These are phyloP conservation scores for Macaca mulatta DNA, from an alignment of 2,113 vertebrate species.

Conservation along the genomic window DNA sequence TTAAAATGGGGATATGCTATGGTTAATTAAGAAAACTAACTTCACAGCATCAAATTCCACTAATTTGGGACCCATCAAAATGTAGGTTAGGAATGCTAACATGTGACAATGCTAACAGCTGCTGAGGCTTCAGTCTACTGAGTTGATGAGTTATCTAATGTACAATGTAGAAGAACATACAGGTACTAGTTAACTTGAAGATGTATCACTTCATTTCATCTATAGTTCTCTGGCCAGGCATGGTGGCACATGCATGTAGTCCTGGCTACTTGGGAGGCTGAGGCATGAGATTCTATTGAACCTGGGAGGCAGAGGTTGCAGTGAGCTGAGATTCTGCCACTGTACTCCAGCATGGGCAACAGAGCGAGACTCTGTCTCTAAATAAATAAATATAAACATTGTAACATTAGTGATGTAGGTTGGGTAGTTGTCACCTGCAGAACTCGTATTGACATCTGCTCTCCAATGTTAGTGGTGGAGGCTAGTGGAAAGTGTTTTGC, in stretches of 20 bases:
- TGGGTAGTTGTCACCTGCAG: background rate
- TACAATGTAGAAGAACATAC: background rate
- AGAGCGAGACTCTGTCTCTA: too few species aligned
- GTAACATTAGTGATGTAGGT: background rate
- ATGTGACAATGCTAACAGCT: accelerated
- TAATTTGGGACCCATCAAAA: background rate
- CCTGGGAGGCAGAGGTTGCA: too few species aligned
- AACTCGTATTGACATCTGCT: background rate
- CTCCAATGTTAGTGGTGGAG: background rate
- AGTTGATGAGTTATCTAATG: background rate
- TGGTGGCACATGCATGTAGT: too few species aligned
- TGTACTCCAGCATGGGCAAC: too few species aligned
- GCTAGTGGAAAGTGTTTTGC: background rate
- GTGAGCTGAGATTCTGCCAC: too few species aligned
- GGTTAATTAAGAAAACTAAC: background rate
- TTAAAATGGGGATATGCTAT: background rate
- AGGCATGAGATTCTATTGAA: too few species aligned
- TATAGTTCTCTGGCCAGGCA: background rate
- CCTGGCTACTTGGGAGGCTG: too few species aligned
- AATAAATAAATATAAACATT: background rate
- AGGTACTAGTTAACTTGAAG: background rate
- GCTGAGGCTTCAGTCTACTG: background rate
- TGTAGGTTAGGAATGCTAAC: background rate
- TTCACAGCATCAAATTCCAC: background rate
- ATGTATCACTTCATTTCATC: background rate